Evolutionary conservation across 2,888 invertebrate species (phyloP).

Genomic region (Zhengitettix transpicula): DNA sequence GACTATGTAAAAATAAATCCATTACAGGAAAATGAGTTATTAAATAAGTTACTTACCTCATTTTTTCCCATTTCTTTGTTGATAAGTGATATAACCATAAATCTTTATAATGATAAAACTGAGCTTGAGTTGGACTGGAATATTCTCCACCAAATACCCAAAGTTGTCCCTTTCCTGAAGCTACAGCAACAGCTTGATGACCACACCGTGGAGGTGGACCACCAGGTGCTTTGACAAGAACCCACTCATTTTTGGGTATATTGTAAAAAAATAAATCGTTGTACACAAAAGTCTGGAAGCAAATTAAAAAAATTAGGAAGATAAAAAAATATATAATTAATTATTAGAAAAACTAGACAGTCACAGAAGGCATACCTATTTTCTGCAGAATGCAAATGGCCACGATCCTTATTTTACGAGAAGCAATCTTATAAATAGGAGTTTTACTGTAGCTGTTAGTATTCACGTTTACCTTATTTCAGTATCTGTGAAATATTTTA

Average conservation of each 20-base stretch:
- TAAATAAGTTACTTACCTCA: conserved; percentile 24
- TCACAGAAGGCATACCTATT: too few relatives aligned
- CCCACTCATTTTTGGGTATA: conserved; percentile 64
- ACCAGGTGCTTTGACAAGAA: conserved; percentile 59
- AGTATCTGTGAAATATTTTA: too few relatives aligned
- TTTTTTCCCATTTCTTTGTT: conserved; percentile 70
- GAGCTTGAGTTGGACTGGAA: conserved; percentile 74
- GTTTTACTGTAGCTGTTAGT: background rate
- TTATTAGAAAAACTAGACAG: background rate
- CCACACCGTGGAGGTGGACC: conserved; percentile 78
- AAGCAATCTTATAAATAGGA: too few relatives aligned
- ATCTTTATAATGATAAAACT: conserved; percentile 86
- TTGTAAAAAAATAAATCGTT: conserved; percentile 76
- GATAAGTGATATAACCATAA: conserved; percentile 71
- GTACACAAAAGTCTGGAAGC: conserved; percentile 59
- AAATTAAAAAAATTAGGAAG: background rate
- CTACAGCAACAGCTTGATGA: conserved; percentile 67
- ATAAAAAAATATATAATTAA: background rate
- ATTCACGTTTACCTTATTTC: background rate
- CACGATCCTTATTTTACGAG: too few relatives aligned
- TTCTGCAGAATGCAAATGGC: too few relatives aligned
- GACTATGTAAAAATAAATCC: background rate
- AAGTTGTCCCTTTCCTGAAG: conserved; percentile 53
- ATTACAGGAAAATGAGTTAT: background rate
- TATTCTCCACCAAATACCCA: conserved; percentile 87